Evolutionary conservation across 2,797 vertebrate genomes (phyloP).

Genomic region (Loriculus beryllinus): DNA sequence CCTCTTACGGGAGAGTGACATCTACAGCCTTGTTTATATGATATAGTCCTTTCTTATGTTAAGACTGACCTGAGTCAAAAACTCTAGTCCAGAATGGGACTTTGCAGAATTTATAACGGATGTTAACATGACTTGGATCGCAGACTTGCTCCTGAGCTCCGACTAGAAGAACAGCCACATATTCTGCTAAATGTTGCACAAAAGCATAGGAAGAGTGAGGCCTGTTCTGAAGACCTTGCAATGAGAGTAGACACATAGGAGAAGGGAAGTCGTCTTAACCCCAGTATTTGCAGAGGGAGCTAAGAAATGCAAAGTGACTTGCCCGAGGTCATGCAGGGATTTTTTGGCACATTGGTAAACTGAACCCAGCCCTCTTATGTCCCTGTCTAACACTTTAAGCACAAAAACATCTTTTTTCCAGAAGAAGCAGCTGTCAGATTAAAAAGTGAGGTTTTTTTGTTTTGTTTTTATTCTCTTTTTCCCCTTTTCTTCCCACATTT

Average conservation of each 20-base stretch:
- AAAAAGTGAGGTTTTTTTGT: background rate
- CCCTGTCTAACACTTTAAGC: background rate
- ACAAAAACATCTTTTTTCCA: slow-evolving; percentile 28
- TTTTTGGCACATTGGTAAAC: slow-evolving; percentile 15
- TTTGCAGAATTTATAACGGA: background rate
- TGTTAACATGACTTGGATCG: background rate
- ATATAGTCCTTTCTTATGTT: slow-evolving; percentile 3
- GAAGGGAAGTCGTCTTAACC: background rate
- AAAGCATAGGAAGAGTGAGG: background rate
- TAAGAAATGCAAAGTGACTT: background rate
- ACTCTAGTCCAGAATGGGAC: background rate
- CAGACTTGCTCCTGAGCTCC: background rate
- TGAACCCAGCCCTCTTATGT: background rate
- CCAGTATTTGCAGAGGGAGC: background rate
- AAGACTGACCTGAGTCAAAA: background rate
- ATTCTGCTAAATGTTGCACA: background rate
- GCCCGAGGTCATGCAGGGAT: background rate
- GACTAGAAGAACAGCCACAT: background rate
- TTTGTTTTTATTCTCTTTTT: slow-evolving; percentile 37
- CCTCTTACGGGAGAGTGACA: slow-evolving; percentile 52
- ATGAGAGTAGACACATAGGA: background rate
- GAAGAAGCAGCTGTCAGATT: slow-evolving; percentile 16
- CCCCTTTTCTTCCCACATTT: slow-evolving; percentile 39
- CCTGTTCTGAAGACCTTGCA: background rate
- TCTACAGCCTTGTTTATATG: slow-evolving; percentile 42